A percentile compares a stretch with the other conserved stretches of the same genome.
Conservation (phyloP, 2,888 invertebrate genomes). For the Himalopsyche tibetana region DNA sequence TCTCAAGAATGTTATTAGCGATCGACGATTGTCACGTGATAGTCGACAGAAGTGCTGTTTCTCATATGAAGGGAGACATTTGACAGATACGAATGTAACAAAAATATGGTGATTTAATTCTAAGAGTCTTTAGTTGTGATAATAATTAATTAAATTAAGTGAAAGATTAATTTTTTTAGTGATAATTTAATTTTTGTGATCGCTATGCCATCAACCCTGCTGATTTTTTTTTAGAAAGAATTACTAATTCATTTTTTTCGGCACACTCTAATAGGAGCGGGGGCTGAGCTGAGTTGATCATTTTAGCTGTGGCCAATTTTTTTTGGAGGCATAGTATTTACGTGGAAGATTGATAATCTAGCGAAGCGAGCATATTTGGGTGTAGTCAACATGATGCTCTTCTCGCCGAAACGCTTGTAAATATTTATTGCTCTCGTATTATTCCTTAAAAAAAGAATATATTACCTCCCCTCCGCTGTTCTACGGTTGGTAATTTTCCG, state of each 20-base stretch:
- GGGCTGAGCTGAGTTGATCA: not conserved
- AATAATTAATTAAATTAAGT: not conserved
- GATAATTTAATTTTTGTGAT: conserved; percentile 10
- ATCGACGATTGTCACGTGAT: no score
- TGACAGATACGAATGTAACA: not conserved
- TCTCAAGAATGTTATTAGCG: no score
- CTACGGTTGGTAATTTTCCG: not conserved
- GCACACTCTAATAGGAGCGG: not conserved
- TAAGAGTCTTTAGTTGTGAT: conserved; percentile 30
- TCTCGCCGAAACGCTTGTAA: not conserved
- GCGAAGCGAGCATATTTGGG: not conserved
- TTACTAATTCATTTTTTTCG: no score
- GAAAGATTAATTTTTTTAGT: not conserved
- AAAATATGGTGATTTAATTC: conserved; percentile 4
- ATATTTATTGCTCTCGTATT: not conserved
- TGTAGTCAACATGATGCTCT: no score
- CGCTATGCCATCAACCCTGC: not conserved
- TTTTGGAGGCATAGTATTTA: not conserved
- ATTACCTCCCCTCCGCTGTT: not conserved
- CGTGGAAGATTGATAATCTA: not conserved
- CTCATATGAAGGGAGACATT: not conserved
- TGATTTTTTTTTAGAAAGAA: no score
- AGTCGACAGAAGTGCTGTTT: not conserved
- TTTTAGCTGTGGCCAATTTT: not conserved
- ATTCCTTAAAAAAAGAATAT: not conserved